Evolutionary conservation across 2,797 vertebrate genomes (phyloP).

Genomic region (Crypturellus tataupa): DNA sequence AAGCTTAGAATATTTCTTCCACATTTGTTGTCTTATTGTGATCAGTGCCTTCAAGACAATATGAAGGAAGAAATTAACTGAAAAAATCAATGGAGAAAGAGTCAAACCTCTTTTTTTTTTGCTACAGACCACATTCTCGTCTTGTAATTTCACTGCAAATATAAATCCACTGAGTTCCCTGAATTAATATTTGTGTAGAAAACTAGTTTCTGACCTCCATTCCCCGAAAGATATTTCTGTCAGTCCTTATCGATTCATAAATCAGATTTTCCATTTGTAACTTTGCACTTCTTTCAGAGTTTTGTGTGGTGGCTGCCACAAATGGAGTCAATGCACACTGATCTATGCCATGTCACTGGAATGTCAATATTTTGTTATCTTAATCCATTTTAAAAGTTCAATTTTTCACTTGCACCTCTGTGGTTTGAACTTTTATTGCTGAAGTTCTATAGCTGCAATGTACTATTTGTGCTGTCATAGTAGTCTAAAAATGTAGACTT

Average conservation of each 20-base stretch:
- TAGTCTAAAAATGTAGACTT: not conserved
- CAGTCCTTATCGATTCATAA: not conserved
- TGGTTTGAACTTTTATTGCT: not conserved
- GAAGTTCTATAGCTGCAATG: not conserved
- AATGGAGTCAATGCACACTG: not conserved
- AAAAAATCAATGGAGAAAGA: not conserved
- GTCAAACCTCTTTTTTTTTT: not conserved
- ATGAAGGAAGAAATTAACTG: not conserved
- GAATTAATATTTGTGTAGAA: not conserved
- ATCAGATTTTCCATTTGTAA: not conserved
- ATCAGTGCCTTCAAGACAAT: not conserved
- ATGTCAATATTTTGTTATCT: not conserved
- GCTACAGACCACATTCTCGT: accelerated
- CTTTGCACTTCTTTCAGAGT: not conserved
- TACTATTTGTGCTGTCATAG: not conserved
- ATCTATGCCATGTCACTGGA: not conserved
- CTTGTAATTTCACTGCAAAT: not conserved
- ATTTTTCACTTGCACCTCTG: not conserved
- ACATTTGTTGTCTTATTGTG: not conserved
- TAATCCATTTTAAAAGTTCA: not conserved
- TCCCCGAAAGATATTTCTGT: not conserved
- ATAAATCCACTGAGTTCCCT: not conserved
- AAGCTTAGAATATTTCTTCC: not conserved
- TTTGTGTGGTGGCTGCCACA: not conserved
- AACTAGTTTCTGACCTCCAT: accelerated